A percentile compares a stretch with the other conserved stretches of the same genome.
These are phyloP conservation scores for Phrynosoma platyrhinos DNA, from an alignment of 2,113 vertebrate species.

Conservation along the genomic window DNA sequence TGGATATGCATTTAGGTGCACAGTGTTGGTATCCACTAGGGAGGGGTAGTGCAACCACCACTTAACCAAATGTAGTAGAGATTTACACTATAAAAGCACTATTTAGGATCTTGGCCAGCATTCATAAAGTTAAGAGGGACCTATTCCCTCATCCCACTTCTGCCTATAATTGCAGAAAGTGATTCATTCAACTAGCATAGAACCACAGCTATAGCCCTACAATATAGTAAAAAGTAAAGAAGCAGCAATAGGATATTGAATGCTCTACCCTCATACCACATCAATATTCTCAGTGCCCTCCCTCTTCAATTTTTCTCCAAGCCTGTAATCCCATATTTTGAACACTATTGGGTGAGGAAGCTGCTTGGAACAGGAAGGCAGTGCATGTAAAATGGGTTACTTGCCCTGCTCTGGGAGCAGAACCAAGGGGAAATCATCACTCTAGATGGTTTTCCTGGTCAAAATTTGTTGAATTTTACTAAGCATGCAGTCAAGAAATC, in stretches of 20 bases:
- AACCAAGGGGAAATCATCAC: too few relatives aligned
- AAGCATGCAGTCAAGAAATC: too few relatives aligned
- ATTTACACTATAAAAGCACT: too few relatives aligned
- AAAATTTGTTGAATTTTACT: too few relatives aligned
- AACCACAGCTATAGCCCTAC: not conserved
- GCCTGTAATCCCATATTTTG: not conserved
- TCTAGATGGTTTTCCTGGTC: too few relatives aligned
- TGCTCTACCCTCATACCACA: not conserved
- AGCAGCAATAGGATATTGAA: not conserved
- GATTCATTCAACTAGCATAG: not conserved
- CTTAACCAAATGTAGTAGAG: too few relatives aligned
- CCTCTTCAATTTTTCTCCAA: not conserved
- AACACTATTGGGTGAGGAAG: not conserved
- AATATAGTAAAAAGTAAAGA: not conserved
- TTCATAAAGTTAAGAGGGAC: not conserved
- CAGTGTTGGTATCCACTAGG: too few relatives aligned
- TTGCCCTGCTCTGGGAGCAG: too few relatives aligned
- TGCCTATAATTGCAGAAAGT: not conserved
- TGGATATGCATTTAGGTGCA: too few relatives aligned
- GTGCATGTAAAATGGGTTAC: not conserved
- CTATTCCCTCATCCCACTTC: not conserved
- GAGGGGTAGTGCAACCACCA: too few relatives aligned
- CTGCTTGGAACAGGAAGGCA: not conserved
- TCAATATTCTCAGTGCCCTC: not conserved
- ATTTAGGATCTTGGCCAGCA: not conserved